Evolutionary conservation across 2,113 vertebrate genomes (phyloP).

Genomic region (Phylloscopus trochilus): DNA sequence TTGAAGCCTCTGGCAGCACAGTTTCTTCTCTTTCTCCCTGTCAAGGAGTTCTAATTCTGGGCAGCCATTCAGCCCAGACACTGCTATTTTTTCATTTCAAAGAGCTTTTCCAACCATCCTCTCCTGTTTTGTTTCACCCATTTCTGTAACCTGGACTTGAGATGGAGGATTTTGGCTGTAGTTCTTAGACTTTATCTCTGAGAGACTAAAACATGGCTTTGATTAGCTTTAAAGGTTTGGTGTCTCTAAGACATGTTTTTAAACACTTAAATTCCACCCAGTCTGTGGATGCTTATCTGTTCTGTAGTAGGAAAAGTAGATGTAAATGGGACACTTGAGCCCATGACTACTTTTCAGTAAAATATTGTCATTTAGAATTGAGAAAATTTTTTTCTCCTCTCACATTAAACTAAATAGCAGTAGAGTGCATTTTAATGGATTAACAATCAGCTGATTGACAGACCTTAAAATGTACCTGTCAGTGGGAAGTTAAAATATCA

Average conservation of each 20-base stretch:
- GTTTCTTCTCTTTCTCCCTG: neutral
- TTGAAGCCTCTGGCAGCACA: neutral
- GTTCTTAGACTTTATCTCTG: neutral
- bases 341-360: neutral
- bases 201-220: neutral
- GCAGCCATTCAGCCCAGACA: neutral
- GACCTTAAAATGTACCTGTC: neutral
- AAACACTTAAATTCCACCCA: neutral
- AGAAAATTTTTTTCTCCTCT: neutral
- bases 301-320: neutral
- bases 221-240: neutral
- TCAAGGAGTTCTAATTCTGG: neutral
- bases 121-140: neutral
- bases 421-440: neutral
- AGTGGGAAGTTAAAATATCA: neutral
- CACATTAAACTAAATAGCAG: neutral
- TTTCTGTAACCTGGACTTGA: neutral
- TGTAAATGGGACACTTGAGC: neutral
- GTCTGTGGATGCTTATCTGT: neutral
- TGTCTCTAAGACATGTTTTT: neutral
- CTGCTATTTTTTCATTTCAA: neutral
- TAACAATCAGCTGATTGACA: neutral
- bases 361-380: neutral
- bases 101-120: neutral
- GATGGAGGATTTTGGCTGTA: neutral